These are phyloP conservation scores for Periphyllus acericola DNA, from an alignment of 2,888 invertebrate species.

Conservation along the genomic window DNA sequence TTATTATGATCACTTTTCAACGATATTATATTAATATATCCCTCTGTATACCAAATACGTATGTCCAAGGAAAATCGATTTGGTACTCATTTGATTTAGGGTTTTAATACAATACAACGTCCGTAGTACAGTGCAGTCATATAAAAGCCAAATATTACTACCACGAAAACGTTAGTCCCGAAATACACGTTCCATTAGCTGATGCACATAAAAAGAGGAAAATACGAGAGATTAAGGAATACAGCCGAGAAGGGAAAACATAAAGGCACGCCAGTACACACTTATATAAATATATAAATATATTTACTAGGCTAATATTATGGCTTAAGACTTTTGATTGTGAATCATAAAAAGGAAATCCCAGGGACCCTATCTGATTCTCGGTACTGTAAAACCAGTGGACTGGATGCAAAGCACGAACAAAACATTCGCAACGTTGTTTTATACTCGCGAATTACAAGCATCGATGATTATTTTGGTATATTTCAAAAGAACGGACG, in stretches of 20 bases:
- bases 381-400: background rate
- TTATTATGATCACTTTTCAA: too few relatives aligned
- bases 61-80: background rate
- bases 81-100: background rate
- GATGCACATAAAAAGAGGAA: background rate
- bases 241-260: background rate
- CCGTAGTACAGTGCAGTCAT: background rate
- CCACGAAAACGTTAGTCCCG: background rate
- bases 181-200: background rate
- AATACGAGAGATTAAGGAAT: background rate
- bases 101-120: too few relatives aligned
- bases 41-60: too few relatives aligned
- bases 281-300: too few relatives aligned
- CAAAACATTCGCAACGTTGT: background rate
- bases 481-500: background rate
- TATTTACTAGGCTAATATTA: background rate
- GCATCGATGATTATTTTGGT: background rate
- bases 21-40: too few relatives aligned
- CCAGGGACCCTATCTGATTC: background rate
- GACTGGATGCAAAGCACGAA: background rate
- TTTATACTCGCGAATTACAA: background rate
- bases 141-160: background rate
- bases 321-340: background rate
- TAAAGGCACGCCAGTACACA: too few relatives aligned
- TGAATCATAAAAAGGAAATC: background rate